Base-by-base conservation (phyloP, 2,797 vertebrate species). In the Leuciscus waleckii region DNA sequence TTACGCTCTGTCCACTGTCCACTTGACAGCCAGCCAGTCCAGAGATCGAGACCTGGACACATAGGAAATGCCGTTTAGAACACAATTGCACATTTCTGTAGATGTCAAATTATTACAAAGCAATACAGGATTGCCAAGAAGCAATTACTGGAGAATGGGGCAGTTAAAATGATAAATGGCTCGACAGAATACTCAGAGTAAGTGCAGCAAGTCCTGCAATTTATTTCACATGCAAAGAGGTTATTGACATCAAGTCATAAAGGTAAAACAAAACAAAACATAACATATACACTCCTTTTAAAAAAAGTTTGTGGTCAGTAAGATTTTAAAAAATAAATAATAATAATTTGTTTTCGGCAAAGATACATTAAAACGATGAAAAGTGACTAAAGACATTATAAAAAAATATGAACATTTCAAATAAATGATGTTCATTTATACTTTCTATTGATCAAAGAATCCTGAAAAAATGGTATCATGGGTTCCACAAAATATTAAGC, bases 1-100 rank as follows among this genome's bases (percentile, higher is more conserved):
- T 95, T 97, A 84, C 95, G 97, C 91, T 99, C 86, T 97, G 97
- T 67, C 94, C 95, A 10, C 96, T 97, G 89, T 95, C 97, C 82
- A 90, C n/a, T 5, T 94, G 94, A 86, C 89, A 89, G 17, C 92
- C 93, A 46, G 96, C 95, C 90, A 97, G 87, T 99, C 97, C 90
- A 97, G 88, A 2, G 97, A 98, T 13, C 94, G 96, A 84, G 96
- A 97, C 90, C 97, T 99, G 76, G 11, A 23, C 10, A 70, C 3
- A 21, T 32, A 6, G 39, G n/a, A 82, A 73, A 86, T 8, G 35
- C 6, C 19, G 11, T 10, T 41, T 41, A 83, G 73, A 68, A 83
- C 1, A 63, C 16, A 58, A 79, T 11, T 32, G 6, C 19, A 67
- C 6, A 32, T 79, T 46, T 79, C 6, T 35, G 10, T n/a, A 26